Evolutionary conservation across 2,797 vertebrate genomes (phyloP).

Genomic region (Epinephelus awoara): DNA sequence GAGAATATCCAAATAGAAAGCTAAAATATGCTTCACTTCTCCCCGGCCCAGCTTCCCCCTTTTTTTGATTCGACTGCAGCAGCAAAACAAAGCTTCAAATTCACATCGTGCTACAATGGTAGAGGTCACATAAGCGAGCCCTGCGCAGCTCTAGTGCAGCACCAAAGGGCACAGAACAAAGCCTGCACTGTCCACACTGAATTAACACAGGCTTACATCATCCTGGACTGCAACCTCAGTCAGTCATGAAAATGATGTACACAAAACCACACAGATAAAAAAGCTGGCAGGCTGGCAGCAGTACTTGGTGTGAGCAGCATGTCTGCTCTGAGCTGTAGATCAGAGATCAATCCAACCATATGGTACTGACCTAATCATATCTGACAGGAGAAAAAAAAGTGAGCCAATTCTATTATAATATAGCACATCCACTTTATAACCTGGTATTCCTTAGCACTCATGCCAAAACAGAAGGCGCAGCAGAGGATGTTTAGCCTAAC

Average conservation of each 20-base stretch:
- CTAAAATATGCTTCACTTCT: conserved; percentile 53
- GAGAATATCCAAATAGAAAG: conserved; percentile 63
- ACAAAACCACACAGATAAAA: conserved; percentile 78
- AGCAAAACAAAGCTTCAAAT: conserved; percentile 84
- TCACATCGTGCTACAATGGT: conserved; percentile 79
- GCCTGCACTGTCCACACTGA: conserved; percentile 81
- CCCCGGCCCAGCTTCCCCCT: conserved; percentile 33
- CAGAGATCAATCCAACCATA: conserved; percentile 63
- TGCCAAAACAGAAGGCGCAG: conserved; percentile 15
- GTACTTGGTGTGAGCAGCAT: conserved; percentile 22
- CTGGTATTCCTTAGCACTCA: conserved; percentile 35
- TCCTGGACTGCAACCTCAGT: conserved; percentile 79
- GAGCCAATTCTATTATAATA: conserved; percentile 31
- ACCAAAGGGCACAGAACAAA: conserved; percentile 85
- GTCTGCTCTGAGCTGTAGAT: conserved; percentile 51
- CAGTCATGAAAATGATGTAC: conserved; percentile 83
- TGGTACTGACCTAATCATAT: conserved; percentile 44
- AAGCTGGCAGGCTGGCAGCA: conserved; percentile 52
- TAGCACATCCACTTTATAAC: conserved; percentile 35
- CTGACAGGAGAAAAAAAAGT: conserved; percentile 44
- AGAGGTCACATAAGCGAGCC: conserved; percentile 82
- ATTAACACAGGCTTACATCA: conserved; percentile 87
- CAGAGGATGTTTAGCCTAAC: background rate
- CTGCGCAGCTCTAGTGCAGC: conserved; percentile 74
- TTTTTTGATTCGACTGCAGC: conserved; percentile 69